These are phyloP conservation scores for Aporophyla lueneburgensis DNA, from an alignment of 2,888 invertebrate genomes.

Conservation along the genomic window DNA sequence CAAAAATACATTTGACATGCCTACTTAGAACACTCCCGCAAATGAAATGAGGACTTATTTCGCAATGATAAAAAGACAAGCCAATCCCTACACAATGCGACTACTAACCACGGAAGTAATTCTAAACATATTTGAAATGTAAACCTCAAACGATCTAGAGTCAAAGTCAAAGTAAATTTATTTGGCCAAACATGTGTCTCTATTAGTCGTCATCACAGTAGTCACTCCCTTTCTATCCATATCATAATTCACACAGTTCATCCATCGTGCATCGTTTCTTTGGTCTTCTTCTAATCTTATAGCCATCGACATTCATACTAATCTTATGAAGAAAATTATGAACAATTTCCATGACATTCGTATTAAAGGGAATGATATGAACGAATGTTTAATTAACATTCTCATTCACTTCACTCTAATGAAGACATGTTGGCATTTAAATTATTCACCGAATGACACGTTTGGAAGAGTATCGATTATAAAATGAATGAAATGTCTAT, in stretches of 20 bases:
- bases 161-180: no score
- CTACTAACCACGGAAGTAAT: background rate
- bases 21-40: background rate
- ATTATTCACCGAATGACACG: slow-evolving; percentile 43
- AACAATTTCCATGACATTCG: background rate
- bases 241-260: no score
- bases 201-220: no score
- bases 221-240: no score
- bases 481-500: slow-evolving; percentile 35
- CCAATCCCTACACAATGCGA: background rate
- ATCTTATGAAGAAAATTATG: background rate
- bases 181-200: no score
- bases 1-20: background rate
- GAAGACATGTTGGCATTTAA: slow-evolving; percentile 39
- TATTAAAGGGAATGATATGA: slow-evolving; percentile 9
- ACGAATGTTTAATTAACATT: slow-evolving; percentile 1
- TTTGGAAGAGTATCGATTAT: slow-evolving; percentile 39
- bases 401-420: slow-evolving; percentile 30
- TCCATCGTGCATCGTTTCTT: no score
- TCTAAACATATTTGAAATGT: background rate
- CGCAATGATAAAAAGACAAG: background rate
- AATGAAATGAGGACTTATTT: background rate
- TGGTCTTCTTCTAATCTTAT: no score
- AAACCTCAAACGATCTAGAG: background rate
- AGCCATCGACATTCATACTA: no score